Evolutionary conservation across 2,797 vertebrate genomes (phyloP).

Genomic region (Artibeus jamaicensis): DNA sequence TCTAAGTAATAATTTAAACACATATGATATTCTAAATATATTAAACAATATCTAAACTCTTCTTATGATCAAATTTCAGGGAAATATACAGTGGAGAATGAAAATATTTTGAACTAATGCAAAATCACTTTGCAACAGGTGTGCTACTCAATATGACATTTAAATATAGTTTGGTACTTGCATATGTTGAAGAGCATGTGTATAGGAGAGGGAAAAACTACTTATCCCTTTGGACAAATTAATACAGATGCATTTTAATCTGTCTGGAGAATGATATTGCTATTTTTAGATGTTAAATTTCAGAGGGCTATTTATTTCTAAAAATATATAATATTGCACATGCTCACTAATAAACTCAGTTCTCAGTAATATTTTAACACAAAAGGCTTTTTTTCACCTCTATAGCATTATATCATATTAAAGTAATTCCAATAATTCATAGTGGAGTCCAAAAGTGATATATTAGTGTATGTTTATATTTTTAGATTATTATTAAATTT

Average conservation of each 20-base stretch:
- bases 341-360: background rate
- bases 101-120: background rate
- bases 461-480: background rate
- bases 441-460: slow-evolving; percentile 15
- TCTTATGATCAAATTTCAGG: background rate
- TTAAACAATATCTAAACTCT: background rate
- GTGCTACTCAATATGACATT: background rate
- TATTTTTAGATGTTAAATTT: slow-evolving; percentile 41
- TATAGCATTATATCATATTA: background rate
- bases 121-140: slow-evolving; percentile 14
- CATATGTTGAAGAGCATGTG: background rate
- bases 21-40: background rate
- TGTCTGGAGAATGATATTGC: background rate
- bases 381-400: background rate
- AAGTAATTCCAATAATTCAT: slow-evolving; percentile 2
- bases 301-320: background rate
- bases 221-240: background rate
- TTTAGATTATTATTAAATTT: slow-evolving; percentile 46
- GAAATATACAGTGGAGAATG: background rate
- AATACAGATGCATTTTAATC: background rate
- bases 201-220: background rate
- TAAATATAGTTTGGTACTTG: slow-evolving; percentile 14
- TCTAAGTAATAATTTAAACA: background rate
- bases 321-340: background rate
- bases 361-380: background rate